Base-by-base conservation (phyloP, 2,113 vertebrate genomes). In the Strix aluco region DNA sequence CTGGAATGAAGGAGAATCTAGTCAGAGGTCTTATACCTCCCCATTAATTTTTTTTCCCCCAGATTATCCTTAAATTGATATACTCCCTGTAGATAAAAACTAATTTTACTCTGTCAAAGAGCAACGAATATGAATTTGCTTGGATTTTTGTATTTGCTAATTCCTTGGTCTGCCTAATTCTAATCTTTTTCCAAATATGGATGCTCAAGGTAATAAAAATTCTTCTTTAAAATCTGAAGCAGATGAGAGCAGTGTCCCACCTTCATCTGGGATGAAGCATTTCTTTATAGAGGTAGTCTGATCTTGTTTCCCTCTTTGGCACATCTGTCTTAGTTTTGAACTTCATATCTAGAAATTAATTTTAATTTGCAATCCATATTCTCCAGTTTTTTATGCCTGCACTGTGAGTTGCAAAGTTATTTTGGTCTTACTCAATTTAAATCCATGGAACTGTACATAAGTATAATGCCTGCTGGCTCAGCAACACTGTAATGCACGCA, bases 51-150 rank as follows among this genome's bases (percentile, higher is more conserved):
- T 92, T 92, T 92, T 84, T 57, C 15, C 22, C 51, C 40, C 20
- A 61, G 78, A 94, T 85, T 94, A 42, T 83, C 49, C 62, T 93
- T 88, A 93, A 85, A 91, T 94, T 80, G 36, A 62, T 80, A 73
- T 80, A 69, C 40, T 96, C 79, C n/a, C 67, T 46, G 14, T 49
- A 52, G 72, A 54, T 73, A 70, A 90, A 94, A 94, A 65, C 49
- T 88, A 93, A 92, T 88, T 93, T 96, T 82, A 57, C 36, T 73
- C 54, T 73, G 27, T 44, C 57, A 80, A 71, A 85, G 84, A 95
- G 17, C 40, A 81, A 9, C n/a, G 70, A 59, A 19, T 88, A 47
- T 69, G 36, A 78, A 92, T 81, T 94, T 89, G 18, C 83, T 88
- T 72, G 47, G 29, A 67, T 72, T 86, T 81, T 81, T 91, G 2